Conservation (phyloP, 2,888 invertebrate species). For the Phaonia tiefii region DNA sequence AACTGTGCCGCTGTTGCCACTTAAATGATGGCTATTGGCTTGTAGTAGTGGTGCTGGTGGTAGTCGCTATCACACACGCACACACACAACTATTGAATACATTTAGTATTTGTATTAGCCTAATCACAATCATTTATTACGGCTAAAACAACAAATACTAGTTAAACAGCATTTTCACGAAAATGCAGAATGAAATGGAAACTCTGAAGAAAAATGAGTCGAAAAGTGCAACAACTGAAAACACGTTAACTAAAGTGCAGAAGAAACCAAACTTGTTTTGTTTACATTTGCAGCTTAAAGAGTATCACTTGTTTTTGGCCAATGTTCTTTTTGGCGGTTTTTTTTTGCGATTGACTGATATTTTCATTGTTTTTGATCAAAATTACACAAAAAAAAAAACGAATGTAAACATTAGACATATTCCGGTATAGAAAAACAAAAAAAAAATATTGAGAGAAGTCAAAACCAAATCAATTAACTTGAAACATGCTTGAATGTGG, state of each 20-base stretch:
- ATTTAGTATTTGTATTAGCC: slow-evolving; percentile 56
- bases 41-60: not conserved
- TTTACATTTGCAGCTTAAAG: slow-evolving; percentile 19
- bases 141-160: slow-evolving; percentile 49
- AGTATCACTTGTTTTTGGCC: slow-evolving; percentile 26
- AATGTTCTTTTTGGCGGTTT: slow-evolving; percentile 60
- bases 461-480: slow-evolving; percentile 53
- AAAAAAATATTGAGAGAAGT: slow-evolving; percentile 42
- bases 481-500: slow-evolving; percentile 5
- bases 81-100: not conserved
- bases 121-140: slow-evolving; percentile 44
- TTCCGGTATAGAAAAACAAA: slow-evolving; percentile 36
- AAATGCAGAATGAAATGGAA: slow-evolving; percentile 36
- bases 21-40: not conserved
- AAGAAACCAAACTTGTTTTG: slow-evolving; percentile 53
- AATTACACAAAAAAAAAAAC: not conserved
- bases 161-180: slow-evolving; percentile 60
- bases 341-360: not conserved
- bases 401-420: slow-evolving; percentile 14
- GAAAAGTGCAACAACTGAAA: slow-evolving; percentile 10
- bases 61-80: not conserved
- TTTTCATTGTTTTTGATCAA: too few relatives aligned
- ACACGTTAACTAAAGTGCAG: slow-evolving; percentile 2
- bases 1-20: not conserved
- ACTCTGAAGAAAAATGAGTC: slow-evolving; percentile 18